phyloP scores from a whole-genome alignment of 2,113 vertebrate genomes.

The Stercorarius parasiticus region DNA sequence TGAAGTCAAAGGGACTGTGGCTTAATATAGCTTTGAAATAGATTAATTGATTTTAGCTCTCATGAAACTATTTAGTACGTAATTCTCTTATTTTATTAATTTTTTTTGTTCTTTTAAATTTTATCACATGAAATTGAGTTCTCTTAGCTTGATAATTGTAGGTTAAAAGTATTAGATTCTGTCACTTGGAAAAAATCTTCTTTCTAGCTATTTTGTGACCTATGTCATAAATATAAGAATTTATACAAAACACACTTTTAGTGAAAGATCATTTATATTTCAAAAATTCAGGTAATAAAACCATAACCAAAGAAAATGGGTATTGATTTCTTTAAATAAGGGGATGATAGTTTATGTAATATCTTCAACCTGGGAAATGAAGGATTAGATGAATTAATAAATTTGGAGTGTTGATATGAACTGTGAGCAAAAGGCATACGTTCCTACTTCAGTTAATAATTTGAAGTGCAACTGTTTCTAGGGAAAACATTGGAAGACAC shows the following conservation, averaged over 20 bases:
- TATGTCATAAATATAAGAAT: neutral
- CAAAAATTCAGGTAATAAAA: neutral
- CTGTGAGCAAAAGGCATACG: neutral
- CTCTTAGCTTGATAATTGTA: neutral
- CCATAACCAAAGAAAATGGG: neutral
- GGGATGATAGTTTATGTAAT: neutral
- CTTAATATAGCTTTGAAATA: neutral
- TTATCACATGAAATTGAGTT: neutral
- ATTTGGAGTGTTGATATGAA: neutral
- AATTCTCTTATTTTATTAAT: neutral
- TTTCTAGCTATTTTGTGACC: neutral
- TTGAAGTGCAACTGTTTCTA: neutral
- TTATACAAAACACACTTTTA: neutral
- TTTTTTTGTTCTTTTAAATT: neutral
- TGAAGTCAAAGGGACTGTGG: neutral
- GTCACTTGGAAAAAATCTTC: neutral
- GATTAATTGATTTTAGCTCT: neutral
- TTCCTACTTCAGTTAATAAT: neutral
- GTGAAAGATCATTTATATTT: neutral
- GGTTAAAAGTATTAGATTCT: neutral
- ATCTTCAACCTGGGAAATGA: neutral
- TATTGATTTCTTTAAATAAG: neutral
- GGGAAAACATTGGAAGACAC: neutral
- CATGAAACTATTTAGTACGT: neutral
- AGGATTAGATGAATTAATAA: neutral